Conservation (phyloP, 2,113 vertebrate genomes). For the Ictalurus furcatus region DNA sequence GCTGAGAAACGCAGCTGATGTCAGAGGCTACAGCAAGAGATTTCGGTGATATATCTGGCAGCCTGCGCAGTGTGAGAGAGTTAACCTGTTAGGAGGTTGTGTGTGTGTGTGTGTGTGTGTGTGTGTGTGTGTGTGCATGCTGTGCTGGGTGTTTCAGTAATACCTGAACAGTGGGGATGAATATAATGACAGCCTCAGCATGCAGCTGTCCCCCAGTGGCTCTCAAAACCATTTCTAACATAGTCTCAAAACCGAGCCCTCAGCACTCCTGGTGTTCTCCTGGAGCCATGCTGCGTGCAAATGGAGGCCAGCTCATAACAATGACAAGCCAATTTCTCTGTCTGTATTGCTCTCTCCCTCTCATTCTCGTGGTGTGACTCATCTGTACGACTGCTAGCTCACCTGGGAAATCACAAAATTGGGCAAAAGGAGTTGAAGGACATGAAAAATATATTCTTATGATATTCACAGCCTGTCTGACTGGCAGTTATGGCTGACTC, state of each 20-base stretch:
- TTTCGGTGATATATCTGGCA: slow-evolving; percentile 31
- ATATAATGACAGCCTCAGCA: background rate
- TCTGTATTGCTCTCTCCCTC: slow-evolving; percentile 4
- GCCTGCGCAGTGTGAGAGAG: slow-evolving; percentile 2
- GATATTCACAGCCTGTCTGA: background rate
- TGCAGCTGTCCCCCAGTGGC: background rate
- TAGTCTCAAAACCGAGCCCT: background rate
- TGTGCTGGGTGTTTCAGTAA: slow-evolving; percentile 28
- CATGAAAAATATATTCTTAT: slow-evolving; percentile 12
- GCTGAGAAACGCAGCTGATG: slow-evolving; percentile 25
- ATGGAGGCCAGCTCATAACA: slow-evolving; percentile 32
- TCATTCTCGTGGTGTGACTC: slow-evolving; percentile 21
- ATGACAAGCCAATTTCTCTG: slow-evolving; percentile 34
- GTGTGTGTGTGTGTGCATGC: background rate
- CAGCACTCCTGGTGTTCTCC: slow-evolving; percentile 15
- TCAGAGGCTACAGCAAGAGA: slow-evolving; percentile 28
- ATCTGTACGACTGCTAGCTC: slow-evolving; percentile 41
- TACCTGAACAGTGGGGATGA: slow-evolving; percentile 21
- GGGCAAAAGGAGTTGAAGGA: slow-evolving; percentile 18
- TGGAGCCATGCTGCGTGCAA: slow-evolving; percentile 27
- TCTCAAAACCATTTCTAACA: slow-evolving; percentile 4
- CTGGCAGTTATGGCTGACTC: slow-evolving; percentile 16
- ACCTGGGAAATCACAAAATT: slow-evolving; percentile 43
- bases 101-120: slow-evolving; percentile 9
- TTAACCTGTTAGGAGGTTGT: slow-evolving; percentile 7